Evolutionary conservation across 2,888 invertebrate genomes (phyloP).

Genomic region (Nomada fucata): DNA sequence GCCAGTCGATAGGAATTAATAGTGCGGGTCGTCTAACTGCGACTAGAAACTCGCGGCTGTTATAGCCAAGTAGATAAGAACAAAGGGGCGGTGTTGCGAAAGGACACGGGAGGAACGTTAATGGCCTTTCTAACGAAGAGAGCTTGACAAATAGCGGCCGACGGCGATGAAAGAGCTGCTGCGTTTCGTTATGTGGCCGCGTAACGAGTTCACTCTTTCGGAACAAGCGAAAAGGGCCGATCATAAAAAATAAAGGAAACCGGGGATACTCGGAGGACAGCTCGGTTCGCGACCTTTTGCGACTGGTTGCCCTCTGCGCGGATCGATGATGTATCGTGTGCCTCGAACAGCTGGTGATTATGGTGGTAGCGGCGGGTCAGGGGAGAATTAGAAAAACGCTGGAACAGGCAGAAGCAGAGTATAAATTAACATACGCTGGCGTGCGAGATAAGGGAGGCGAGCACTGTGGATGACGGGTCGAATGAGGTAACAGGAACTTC

Average conservation of each 20-base stretch:
- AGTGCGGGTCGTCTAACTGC: slow-evolving; percentile 22
- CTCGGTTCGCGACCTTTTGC: slow-evolving; percentile 21
- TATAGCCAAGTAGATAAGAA: slow-evolving; percentile 57
- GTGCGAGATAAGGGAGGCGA: neutral
- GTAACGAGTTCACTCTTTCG: slow-evolving; percentile 49
- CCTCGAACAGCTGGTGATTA: slow-evolving; percentile 9
- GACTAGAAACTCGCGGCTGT: slow-evolving; percentile 30
- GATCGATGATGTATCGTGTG: slow-evolving; percentile 27
- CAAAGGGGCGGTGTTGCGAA: slow-evolving; percentile 47
- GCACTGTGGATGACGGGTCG: neutral
- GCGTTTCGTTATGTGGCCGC: slow-evolving; percentile 44
- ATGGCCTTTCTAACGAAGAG: slow-evolving; percentile 48
- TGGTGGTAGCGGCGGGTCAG: neutral
- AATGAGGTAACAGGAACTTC: neutral
- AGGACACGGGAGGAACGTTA: slow-evolving; percentile 49
- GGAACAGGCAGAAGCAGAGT: neutral
- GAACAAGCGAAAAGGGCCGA: slow-evolving; percentile 26
- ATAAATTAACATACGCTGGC: slow-evolving; percentile 9
- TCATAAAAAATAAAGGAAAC: slow-evolving; percentile 31
- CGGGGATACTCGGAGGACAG: slow-evolving; percentile 30
- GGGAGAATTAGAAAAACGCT: neutral
- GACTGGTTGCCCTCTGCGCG: slow-evolving; percentile 3
- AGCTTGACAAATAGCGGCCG: slow-evolving; percentile 60
- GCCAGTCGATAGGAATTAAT: slow-evolving; percentile 40
- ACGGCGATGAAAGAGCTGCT: slow-evolving; percentile 51